phyloP scores from a whole-genome alignment of 2,797 vertebrate species.

The Chelon auratus region DNA sequence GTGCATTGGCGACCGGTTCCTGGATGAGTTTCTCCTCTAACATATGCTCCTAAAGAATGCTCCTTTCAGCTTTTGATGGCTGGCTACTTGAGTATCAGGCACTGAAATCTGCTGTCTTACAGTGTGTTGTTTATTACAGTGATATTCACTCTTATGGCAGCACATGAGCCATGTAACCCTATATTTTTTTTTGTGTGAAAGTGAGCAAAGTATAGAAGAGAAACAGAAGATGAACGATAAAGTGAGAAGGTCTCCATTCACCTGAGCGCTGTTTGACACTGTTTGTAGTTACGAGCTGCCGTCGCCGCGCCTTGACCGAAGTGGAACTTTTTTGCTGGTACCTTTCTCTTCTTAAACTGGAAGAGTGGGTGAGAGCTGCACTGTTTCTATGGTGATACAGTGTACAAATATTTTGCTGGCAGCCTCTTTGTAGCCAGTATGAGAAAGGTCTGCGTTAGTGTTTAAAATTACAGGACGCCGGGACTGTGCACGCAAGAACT shows the following conservation, averaged over 20 bases:
- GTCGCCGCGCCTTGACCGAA: slow-evolving; percentile 43
- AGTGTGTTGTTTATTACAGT: background rate
- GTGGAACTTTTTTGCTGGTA: slow-evolving; percentile 30
- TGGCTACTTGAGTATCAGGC: too few relatives aligned
- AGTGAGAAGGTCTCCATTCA: background rate
- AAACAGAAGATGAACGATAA: background rate
- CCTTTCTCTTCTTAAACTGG: slow-evolving; percentile 44
- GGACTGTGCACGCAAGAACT: slow-evolving; percentile 13
- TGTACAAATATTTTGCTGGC: slow-evolving; percentile 64
- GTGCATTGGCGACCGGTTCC: background rate
- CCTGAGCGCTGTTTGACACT: background rate
- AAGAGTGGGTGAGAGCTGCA: slow-evolving; percentile 62
- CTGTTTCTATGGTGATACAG: slow-evolving; percentile 78
- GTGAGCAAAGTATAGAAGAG: background rate
- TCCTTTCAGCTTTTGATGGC: too few relatives aligned
- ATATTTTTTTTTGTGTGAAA: background rate
- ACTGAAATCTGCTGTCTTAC: too few relatives aligned
- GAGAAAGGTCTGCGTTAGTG: slow-evolving; percentile 43
- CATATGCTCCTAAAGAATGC: too few relatives aligned
- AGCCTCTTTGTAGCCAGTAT: slow-evolving; percentile 45
- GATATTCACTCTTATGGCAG: background rate
- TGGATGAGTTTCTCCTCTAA: background rate
- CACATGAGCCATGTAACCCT: too few relatives aligned
- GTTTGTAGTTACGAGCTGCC: slow-evolving; percentile 37
- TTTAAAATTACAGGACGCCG: slow-evolving; percentile 45